phyloP scores from a whole-genome alignment of 2,113 vertebrate genomes.

The Zapus hudsonius region DNA sequence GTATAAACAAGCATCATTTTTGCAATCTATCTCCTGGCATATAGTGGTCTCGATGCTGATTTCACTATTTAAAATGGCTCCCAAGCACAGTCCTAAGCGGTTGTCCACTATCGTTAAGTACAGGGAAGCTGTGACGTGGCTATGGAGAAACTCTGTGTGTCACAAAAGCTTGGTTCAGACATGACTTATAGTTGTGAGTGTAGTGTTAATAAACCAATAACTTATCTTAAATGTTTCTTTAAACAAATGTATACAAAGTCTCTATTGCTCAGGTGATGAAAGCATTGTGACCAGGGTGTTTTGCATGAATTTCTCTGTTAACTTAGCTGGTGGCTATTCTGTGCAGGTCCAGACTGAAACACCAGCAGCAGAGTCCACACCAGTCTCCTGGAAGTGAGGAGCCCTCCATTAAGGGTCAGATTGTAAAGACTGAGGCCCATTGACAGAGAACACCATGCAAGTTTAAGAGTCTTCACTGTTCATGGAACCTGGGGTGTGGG shows the following conservation, averaged over 20 bases:
- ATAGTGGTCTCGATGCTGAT: not conserved
- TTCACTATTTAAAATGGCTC: constrained; percentile 1
- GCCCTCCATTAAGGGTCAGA: too few species aligned
- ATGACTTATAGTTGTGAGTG: not conserved
- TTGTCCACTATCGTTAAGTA: not conserved
- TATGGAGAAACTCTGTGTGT: not conserved
- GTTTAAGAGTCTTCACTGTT: not conserved
- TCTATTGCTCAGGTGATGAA: not conserved
- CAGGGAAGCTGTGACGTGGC: not conserved
- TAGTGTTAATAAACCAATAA: not conserved
- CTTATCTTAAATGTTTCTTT: not conserved
- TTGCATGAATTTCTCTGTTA: not conserved
- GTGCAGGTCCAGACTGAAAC: not conserved
- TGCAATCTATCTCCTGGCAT: not conserved
- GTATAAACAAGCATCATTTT: not conserved
- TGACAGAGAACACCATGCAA: not conserved
- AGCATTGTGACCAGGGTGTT: not conserved
- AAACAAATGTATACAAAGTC: constrained; percentile 15
- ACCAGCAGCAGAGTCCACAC: not conserved
- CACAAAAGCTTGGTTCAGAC: not conserved
- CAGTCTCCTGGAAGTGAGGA: not conserved
- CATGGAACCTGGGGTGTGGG: not conserved
- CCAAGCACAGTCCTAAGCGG: not conserved
- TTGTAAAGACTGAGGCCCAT: not conserved
- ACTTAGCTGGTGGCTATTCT: not conserved